Conservation (phyloP, 2,888 invertebrate genomes). For the Glaucopsyche alexis region DNA sequence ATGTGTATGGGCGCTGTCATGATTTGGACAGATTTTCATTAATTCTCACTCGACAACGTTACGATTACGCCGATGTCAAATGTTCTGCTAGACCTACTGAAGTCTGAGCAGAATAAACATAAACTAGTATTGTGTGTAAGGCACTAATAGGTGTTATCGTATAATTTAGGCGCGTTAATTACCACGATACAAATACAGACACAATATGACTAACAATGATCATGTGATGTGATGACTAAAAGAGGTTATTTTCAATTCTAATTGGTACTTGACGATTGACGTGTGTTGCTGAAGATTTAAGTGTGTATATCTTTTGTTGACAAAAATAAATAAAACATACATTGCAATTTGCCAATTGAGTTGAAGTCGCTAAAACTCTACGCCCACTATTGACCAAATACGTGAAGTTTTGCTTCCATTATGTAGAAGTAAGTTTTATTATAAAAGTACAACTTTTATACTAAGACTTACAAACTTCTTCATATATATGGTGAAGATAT, state of each 20-base stretch:
- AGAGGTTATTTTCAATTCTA: not conserved
- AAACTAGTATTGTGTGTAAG: not conserved
- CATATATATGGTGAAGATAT: too few species aligned
- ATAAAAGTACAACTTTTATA: too few species aligned
- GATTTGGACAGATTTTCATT: too few species aligned
- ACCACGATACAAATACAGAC: conserved; percentile 1
- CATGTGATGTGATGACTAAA: conserved; percentile 15
- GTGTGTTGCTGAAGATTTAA: not conserved
- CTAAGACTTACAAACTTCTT: too few species aligned
- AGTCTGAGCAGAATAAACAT: not conserved
- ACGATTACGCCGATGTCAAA: too few species aligned
- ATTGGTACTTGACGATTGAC: not conserved
- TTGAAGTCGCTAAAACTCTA: not conserved
- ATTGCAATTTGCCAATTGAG: too few species aligned
- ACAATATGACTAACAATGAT: conserved; percentile 4
- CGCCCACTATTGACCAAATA: not conserved
- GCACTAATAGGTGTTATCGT: conserved; percentile 2
- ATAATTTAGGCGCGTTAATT: conserved; percentile 17
- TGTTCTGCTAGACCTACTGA: too few species aligned
- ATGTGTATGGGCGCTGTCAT: too few species aligned
- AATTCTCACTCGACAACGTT: too few species aligned
- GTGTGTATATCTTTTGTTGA: not conserved
- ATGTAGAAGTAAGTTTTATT: too few species aligned
- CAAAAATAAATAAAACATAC: not conserved
- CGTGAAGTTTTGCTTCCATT: not conserved